Evolutionary conservation across 2,888 invertebrate species (phyloP).

Genomic region (Rotaria magnacalcarata): DNA sequence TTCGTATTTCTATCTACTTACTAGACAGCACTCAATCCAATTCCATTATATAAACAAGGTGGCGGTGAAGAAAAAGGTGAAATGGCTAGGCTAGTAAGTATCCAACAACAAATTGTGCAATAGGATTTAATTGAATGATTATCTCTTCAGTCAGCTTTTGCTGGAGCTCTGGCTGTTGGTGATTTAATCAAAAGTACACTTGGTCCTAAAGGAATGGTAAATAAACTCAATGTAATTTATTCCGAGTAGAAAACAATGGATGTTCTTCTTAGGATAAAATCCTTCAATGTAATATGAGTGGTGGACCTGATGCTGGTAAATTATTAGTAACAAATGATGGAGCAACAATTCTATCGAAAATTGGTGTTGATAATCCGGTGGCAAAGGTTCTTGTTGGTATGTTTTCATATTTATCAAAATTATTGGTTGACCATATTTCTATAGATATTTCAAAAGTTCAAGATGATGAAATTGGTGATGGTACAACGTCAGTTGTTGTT

Average conservation of each 20-base stretch:
- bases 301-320: constrained; percentile 54
- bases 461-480: constrained; percentile 98
- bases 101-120: too few species aligned
- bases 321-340: constrained; percentile 98
- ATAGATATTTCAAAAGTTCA: constrained; percentile 91
- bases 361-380: constrained; percentile 90
- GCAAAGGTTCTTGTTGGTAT: constrained; percentile 86
- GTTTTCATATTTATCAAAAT: constrained; percentile 48
- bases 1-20: constrained; percentile 35
- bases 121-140: too few species aligned
- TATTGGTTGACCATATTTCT: background rate
- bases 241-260: too few species aligned
- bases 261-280: constrained; percentile 62
- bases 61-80: constrained; percentile 97
- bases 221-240: background rate
- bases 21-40: constrained; percentile 70
- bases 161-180: constrained; percentile 96
- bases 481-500: constrained; percentile 98
- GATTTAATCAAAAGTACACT: constrained; percentile 95
- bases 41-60: constrained; percentile 85
- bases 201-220: constrained; percentile 92
- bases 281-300: constrained; percentile 53
- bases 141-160: constrained; percentile 73
- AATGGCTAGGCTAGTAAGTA: constrained; percentile 73
- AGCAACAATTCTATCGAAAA: constrained; percentile 88